A percentile compares a stretch with the other conserved stretches of the same genome.
Conservation (phyloP, 2,797 vertebrate genomes). For the Xiphophorus birchmanni region DNA sequence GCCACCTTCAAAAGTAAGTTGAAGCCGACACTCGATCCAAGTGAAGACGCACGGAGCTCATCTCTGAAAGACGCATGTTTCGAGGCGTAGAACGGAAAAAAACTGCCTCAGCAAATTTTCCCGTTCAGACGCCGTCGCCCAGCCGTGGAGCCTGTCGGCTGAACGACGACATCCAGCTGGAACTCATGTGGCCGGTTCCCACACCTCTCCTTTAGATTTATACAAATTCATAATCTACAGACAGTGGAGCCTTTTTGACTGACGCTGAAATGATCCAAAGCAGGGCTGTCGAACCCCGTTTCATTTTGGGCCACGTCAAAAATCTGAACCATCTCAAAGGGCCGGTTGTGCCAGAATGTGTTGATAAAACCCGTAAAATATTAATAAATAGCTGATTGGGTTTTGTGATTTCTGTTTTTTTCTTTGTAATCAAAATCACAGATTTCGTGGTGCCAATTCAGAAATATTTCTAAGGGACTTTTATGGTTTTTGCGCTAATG, state of each 20-base stretch:
- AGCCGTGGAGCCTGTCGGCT: background rate
- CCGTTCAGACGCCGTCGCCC: background rate
- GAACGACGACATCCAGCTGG: background rate
- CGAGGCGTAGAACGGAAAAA: background rate
- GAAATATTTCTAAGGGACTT: no score
- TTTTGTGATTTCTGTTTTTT: no score
- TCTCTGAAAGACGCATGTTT: background rate
- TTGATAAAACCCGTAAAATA: no score
- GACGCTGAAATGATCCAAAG: no score
- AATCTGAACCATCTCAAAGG: no score
- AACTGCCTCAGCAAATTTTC: background rate
- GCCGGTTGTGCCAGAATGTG: no score
- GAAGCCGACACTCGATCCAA: background rate
- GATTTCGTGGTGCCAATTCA: no score
- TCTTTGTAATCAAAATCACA: no score
- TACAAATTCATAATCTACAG: background rate
- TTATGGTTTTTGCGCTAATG: no score
- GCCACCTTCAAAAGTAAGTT: background rate
- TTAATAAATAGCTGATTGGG: no score
- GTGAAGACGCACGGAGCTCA: background rate
- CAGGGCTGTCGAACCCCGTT: no score
- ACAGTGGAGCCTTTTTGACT: background rate
- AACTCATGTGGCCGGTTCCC: background rate
- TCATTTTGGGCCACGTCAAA: no score
- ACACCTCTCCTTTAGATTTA: background rate